A percentile compares a stretch with the other conserved stretches of the same genome.
Conservation (phyloP, 2,113 vertebrate genomes). For the Percopsis transmontana region DNA sequence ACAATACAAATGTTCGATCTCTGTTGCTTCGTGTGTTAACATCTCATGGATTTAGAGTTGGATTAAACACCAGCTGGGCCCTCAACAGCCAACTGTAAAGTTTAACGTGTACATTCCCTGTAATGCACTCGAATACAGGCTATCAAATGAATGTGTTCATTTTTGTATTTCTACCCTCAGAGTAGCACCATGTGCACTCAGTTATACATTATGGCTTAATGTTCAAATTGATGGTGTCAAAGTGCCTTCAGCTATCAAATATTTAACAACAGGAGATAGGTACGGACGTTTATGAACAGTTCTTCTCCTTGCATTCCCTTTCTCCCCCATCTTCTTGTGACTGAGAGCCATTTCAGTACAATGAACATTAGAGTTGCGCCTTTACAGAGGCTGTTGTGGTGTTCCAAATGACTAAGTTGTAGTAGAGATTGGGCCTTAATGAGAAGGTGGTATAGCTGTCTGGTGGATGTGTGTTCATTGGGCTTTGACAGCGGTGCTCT, state of each 20-base stretch:
- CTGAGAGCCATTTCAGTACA: constrained; percentile 6
- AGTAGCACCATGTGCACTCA: constrained; percentile 25
- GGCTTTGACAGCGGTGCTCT: constrained; percentile 84
- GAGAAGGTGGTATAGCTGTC: constrained; percentile 75
- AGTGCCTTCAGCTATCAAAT: constrained; percentile 68
- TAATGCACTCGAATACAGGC: constrained; percentile 30
- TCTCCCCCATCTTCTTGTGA: constrained; percentile 31
- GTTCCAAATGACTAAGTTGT: constrained; percentile 65
- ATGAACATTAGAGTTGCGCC: constrained; percentile 18
- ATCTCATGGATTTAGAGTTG: background rate
- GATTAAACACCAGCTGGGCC: constrained; percentile 38
- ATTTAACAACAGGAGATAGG: constrained; percentile 60
- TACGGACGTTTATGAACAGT: constrained; percentile 41
- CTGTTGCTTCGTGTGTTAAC: background rate
- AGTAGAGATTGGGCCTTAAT: constrained; percentile 67
- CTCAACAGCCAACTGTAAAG: constrained; percentile 10
- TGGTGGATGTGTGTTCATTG: constrained; percentile 81
- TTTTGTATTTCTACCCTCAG: constrained; percentile 46
- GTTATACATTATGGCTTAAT: constrained; percentile 40
- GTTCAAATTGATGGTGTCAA: constrained; percentile 52
- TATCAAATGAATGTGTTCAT: constrained; percentile 44
- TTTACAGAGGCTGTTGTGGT: constrained; percentile 57
- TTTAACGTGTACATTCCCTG: constrained; percentile 8
- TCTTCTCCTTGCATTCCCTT: constrained; percentile 22
- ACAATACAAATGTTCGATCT: background rate